Base-by-base conservation (phyloP, 2,888 invertebrate species). In the Coleophora deauratella region DNA sequence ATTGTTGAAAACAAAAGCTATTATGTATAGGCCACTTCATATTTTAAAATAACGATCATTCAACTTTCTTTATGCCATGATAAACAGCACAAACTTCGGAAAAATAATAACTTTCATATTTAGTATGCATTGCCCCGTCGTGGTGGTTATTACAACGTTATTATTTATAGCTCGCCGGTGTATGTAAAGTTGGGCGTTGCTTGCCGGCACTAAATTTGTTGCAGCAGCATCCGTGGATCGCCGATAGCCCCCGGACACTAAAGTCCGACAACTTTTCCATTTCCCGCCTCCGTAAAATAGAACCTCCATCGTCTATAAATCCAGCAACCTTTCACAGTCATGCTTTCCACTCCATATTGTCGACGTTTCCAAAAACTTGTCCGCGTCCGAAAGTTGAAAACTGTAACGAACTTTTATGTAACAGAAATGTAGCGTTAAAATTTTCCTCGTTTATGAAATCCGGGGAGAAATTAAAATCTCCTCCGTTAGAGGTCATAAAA, bases 181-280 rank as follows among this genome's bases (percentile, higher is more conserved):
- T 58, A 59, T 52, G 52, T 54, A 70, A 74, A 75, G 60, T 75
- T 75, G 58, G 39, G 54, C 65, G 52, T 47, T 57, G 57, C 55
- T n/a, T 55, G 52, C 50, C 55, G 53, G 59, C 64, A 66, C 70
- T 70, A 70, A 75, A 72, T 72, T 71, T 69, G 68, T 66, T 69
- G 63, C 66, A 67, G 66, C 61, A 65, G 55, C 61, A 58, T 53
- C 31, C 31, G 21, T 13, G 55, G 55, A 57, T 57, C 51, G 45
- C 40, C 57, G 56, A 64, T 67, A 62, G 65, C 68, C 64, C 43
- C 54, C 54, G 61, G 66, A 54, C 67, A 64, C 62, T 63, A 30
- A 38, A n/a, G 39, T 27, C 27, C 47, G 51, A 52, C 59, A 71
- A 71, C 70, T 72, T 73, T 73, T 66, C 67, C 69, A 71, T 72